Conservation (phyloP, 2,888 invertebrate genomes). For the Halictus quadricinctus region DNA sequence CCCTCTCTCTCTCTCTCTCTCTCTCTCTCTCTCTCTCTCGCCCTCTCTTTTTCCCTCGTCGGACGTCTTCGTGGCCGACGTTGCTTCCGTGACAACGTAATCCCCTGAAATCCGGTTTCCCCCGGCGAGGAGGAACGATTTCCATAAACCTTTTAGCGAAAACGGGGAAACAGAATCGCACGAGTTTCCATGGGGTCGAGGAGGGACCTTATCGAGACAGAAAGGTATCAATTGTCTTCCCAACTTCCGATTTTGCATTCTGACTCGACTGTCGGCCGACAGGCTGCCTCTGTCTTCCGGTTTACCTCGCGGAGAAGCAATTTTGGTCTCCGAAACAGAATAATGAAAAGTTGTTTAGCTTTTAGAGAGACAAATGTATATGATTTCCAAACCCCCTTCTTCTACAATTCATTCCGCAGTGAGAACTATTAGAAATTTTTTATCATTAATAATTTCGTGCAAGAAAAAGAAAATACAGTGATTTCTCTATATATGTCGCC, state of each 20-base stretch:
- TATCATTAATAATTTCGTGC: neutral
- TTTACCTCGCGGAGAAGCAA: neutral
- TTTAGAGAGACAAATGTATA: too few species aligned
- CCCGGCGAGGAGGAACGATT: slow-evolving; percentile 63
- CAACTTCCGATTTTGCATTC: neutral
- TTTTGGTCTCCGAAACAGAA: neutral
- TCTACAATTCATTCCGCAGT: neutral
- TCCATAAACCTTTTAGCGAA: slow-evolving; percentile 69
- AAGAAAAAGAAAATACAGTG: neutral
- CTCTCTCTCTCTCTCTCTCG: neutral
- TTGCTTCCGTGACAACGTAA: slow-evolving; percentile 67
- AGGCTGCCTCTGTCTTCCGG: neutral
- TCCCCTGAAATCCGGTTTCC: slow-evolving; percentile 63
- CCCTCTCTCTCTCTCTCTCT: neutral
- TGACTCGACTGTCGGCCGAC: neutral
- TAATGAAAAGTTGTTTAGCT: neutral
- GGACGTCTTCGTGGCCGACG: slow-evolving; percentile 28
- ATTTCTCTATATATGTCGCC: too few species aligned
- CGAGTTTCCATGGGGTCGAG: slow-evolving; percentile 42
- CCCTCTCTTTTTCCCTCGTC: neutral
- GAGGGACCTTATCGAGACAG: slow-evolving; percentile 21
- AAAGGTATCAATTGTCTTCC: slow-evolving; percentile 38
- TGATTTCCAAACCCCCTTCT: neutral
- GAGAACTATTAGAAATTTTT: neutral
- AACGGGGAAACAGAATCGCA: slow-evolving; percentile 62